These are phyloP conservation scores for Tetragnatha montana DNA, from an alignment of 2,888 invertebrate species.

Conservation along the genomic window DNA sequence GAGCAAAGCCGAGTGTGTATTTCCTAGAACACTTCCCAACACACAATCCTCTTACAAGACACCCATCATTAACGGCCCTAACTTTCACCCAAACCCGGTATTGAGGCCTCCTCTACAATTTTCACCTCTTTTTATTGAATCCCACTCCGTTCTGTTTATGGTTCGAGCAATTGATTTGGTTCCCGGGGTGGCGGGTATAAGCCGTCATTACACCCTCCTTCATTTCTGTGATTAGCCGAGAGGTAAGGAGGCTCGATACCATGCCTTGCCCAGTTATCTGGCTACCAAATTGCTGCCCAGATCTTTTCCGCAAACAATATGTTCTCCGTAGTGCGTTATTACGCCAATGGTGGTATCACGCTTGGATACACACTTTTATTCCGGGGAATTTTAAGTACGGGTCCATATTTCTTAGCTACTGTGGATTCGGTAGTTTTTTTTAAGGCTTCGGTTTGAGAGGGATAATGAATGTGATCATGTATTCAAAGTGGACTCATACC, in stretches of 20 bases:
- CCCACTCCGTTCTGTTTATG: too few species aligned
- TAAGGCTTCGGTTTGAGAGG: neutral
- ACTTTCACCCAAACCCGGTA: too few species aligned
- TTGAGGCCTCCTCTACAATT: too few species aligned
- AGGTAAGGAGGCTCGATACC: neutral
- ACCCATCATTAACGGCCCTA: too few species aligned
- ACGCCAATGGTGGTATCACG: constrained; percentile 4
- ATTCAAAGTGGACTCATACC: constrained; percentile 3
- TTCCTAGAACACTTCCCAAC: too few species aligned
- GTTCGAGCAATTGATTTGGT: too few species aligned
- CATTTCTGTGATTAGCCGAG: constrained; percentile 8
- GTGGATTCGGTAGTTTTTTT: constrained; percentile 9
- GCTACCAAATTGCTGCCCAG: neutral
- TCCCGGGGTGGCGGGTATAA: too few species aligned
- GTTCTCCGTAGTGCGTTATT: constrained; percentile 26
- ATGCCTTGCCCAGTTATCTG: constrained; percentile 2
- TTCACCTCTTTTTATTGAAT: too few species aligned
- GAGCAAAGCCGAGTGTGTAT: too few species aligned
- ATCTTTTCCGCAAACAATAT: constrained; percentile 40
- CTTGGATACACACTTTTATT: neutral
- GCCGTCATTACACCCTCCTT: neutral
- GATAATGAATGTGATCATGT: constrained; percentile 18
- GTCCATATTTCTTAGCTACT: neutral
- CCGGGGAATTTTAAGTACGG: neutral
- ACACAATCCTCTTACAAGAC: too few species aligned